phyloP scores from a whole-genome alignment of 2,888 invertebrate genomes.

The Athalia rosae region DNA sequence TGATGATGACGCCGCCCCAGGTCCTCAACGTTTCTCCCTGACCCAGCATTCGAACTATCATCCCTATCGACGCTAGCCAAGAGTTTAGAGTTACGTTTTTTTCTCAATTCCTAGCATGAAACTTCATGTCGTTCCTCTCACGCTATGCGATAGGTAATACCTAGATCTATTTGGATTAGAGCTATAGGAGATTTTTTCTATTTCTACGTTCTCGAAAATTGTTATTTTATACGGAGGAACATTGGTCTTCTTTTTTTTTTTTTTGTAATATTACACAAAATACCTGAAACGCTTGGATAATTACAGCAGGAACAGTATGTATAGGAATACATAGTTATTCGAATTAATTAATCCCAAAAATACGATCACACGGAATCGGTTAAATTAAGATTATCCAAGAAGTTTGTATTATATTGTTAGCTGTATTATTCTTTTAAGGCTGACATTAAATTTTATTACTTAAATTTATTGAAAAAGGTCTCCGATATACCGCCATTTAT shows the following conservation, averaged over 20 bases:
- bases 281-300: neutral
- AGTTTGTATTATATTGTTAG: conserved; percentile 50
- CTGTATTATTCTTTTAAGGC: conserved; percentile 55
- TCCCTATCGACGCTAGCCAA: conserved; percentile 74
- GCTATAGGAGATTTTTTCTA: conserved; percentile 49
- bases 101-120: conserved; percentile 29
- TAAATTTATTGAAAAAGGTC: conserved; percentile 9
- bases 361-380: conserved; percentile 26
- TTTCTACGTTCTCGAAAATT: conserved; percentile 43
- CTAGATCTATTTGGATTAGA: conserved; percentile 48
- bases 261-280: conserved; percentile 6
- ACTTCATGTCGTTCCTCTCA: conserved; percentile 4
- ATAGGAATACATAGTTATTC: neutral
- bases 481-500: neutral
- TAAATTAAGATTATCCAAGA: conserved; percentile 60
- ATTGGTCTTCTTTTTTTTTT: conserved; percentile 11
- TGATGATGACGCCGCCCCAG: conserved; percentile 71
- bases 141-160: no score
- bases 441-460: conserved; percentile 47
- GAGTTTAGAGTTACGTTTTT: conserved; percentile 30
- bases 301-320: neutral
- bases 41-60: conserved; percentile 74
- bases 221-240: conserved; percentile 50
- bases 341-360: neutral
- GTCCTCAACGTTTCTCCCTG: conserved; percentile 75